These are phyloP conservation scores for Thermophis baileyi DNA, from an alignment of 2,113 vertebrate genomes.

Conservation along the genomic window DNA sequence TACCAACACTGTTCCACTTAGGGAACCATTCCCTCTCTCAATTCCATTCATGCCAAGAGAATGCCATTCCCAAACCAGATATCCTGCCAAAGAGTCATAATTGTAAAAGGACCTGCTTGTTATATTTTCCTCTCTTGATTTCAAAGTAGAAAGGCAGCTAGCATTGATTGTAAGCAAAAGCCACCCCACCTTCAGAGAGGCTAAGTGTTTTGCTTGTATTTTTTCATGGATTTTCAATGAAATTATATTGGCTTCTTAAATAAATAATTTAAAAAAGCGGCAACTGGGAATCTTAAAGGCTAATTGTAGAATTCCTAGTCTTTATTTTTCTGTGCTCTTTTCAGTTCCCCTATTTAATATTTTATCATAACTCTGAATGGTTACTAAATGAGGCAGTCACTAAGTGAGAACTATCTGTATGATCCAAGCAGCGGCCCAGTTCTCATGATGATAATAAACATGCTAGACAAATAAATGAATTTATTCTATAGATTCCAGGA, in stretches of 20 bases:
- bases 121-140: neutral
- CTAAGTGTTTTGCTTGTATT: slow-evolving; percentile 30
- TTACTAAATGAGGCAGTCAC: neutral
- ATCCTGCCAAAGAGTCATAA: neutral
- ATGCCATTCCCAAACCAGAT: neutral
- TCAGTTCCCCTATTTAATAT: neutral
- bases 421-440: neutral
- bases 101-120: slow-evolving; percentile 1
- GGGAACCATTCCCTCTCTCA: slow-evolving; percentile 19
- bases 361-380: neutral
- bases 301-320: neutral
- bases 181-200: slow-evolving; percentile 20
- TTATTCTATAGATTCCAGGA: neutral
- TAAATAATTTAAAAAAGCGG: neutral
- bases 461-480: neutral
- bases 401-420: too few species aligned
- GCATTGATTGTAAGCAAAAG: neutral
- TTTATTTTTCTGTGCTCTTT: neutral
- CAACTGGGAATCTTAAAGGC: neutral
- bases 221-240: slow-evolving; percentile 44
- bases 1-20: rapidly evolving
- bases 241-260: slow-evolving; percentile 29
- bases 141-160: neutral
- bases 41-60: neutral
- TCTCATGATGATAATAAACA: neutral